Evolutionary conservation across 2,888 invertebrate species (phyloP).

Genomic region (Spisula solida): DNA sequence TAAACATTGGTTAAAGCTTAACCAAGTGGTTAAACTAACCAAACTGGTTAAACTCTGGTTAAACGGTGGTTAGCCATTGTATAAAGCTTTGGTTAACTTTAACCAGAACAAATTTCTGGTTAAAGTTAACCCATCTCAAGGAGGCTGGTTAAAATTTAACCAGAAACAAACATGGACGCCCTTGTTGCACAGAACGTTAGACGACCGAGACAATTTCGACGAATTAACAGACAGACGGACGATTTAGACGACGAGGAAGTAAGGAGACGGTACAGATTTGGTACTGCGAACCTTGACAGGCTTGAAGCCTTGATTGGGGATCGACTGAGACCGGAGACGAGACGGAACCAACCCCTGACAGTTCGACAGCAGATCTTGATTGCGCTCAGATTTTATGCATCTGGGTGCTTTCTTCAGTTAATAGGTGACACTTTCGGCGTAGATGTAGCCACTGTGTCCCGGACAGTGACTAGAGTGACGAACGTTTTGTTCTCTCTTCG

Average conservation of each 20-base stretch:
- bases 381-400: not conserved
- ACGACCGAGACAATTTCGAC: conserved; percentile 27
- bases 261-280: too few species aligned
- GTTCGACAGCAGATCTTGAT: conserved; percentile 25
- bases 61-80: too few species aligned
- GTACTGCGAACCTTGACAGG: conserved; percentile 23
- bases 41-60: too few species aligned
- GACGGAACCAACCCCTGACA: not conserved
- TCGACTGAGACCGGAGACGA: not conserved
- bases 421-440: not conserved
- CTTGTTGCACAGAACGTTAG: conserved; percentile 7
- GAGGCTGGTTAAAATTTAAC: too few species aligned
- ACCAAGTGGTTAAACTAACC: too few species aligned
- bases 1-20: too few species aligned
- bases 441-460: conserved; percentile 17
- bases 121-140: too few species aligned
- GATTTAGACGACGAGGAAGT: not conserved
- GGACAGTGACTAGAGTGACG: not conserved
- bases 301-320: not conserved
- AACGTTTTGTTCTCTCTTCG: not conserved
- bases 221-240: conserved; percentile 12
- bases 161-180: conserved; percentile 16
- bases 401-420: not conserved
- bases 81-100: too few species aligned
- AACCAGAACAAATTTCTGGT: too few species aligned